Conservation (phyloP, 2,797 vertebrate species). For the Sciurus carolinensis region DNA sequence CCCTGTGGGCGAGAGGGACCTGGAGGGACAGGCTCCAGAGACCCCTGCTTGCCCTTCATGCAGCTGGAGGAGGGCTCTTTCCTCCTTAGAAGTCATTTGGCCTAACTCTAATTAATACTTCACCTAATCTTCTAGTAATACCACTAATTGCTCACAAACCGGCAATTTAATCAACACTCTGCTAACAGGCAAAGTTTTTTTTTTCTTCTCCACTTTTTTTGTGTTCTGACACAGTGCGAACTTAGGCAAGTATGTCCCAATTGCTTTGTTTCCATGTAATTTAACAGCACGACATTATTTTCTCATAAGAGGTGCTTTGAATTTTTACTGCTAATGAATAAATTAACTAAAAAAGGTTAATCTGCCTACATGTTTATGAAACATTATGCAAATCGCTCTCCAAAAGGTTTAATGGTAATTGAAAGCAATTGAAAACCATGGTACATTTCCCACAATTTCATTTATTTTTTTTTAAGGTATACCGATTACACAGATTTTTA, state of each 20-base stretch:
- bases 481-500: conserved; percentile 84
- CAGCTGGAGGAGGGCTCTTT: conserved; percentile 65
- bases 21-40: neutral
- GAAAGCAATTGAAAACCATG: conserved; percentile 90
- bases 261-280: conserved; percentile 92
- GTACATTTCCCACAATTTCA: conserved; percentile 88
- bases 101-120: conserved; percentile 89
- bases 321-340: conserved; percentile 93
- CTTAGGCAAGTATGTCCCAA: conserved; percentile 87
- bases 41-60: neutral
- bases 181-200: conserved; percentile 83
- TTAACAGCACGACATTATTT: conserved; percentile 92
- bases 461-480: conserved; percentile 75
- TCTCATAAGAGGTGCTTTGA: conserved; percentile 90
- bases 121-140: conserved; percentile 88
- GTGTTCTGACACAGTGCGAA: conserved; percentile 85
- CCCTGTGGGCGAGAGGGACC: fast-evolving
- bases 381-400: conserved; percentile 91
- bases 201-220: conserved; percentile 73
- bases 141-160: conserved; percentile 88
- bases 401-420: conserved; percentile 91
- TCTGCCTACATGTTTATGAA: conserved; percentile 92
- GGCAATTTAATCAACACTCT: conserved; percentile 88
- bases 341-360: conserved; percentile 93
- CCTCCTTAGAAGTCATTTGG: conserved; percentile 75